Conservation (phyloP, 2,113 vertebrate species). For the Pan paniscus region DNA sequence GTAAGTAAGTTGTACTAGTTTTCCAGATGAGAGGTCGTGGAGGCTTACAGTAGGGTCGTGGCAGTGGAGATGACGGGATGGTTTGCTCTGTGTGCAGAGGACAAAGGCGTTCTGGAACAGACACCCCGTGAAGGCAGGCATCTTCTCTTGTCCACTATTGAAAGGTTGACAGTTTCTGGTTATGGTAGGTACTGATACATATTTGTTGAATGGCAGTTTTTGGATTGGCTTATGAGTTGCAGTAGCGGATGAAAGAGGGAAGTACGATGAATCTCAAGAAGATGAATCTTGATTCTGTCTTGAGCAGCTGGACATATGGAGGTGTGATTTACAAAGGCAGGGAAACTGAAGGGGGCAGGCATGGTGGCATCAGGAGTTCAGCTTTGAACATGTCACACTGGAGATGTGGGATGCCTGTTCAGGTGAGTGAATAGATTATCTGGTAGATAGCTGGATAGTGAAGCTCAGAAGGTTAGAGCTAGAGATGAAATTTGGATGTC, state of each 20-base stretch:
- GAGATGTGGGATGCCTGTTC: background rate
- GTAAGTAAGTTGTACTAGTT: no score
- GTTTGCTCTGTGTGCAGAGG: background rate
- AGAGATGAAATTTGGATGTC: background rate
- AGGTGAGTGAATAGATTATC: accelerated
- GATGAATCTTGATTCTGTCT: background rate
- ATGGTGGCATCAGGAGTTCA: background rate
- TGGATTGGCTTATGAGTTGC: background rate
- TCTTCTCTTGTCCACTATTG: no score
- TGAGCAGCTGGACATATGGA: background rate
- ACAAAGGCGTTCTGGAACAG: no score
- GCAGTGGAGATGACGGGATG: no score
- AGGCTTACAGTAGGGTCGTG: accelerated
- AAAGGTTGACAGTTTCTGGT: background rate
- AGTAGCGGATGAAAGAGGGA: background rate
- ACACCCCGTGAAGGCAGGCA: no score
- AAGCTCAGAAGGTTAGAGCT: background rate
- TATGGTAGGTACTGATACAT: accelerated
- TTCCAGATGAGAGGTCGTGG: background rate
- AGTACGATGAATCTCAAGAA: no score
- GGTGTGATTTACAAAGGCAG: no score
- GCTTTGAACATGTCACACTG: background rate
- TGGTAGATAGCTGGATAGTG: background rate
- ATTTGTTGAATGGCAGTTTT: background rate
- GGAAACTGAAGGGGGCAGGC: background rate